Evolutionary conservation across 2,797 vertebrate species (phyloP).

Genomic region (Danio jaintianensis): DNA sequence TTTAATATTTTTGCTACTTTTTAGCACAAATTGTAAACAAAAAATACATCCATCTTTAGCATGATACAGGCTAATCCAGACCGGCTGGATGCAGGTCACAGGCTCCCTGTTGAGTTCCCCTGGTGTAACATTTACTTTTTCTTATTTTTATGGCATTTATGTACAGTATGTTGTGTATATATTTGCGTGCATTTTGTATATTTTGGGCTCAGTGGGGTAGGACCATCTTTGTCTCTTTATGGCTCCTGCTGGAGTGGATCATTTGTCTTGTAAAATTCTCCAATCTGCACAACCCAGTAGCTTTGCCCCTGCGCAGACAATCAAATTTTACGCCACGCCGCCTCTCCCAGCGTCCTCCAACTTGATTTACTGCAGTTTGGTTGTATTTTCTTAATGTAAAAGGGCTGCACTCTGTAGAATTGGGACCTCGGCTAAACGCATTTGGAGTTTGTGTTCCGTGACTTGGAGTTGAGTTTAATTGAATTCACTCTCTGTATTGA

Average conservation of each 20-base stretch:
- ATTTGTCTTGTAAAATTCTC: slow-evolving; percentile 40
- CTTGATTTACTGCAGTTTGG: slow-evolving; percentile 38
- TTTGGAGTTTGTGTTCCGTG: slow-evolving; percentile 45
- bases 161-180: neutral
- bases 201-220: neutral
- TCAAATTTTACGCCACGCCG: slow-evolving; percentile 49
- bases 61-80: no score
- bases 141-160: neutral
- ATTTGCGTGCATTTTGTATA: neutral
- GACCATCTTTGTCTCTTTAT: neutral
- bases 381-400: slow-evolving; percentile 33
- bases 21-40: no score
- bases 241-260: slow-evolving; percentile 24
- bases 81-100: no score
- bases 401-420: slow-evolving; percentile 38
- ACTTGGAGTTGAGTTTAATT: slow-evolving; percentile 55
- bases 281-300: neutral
- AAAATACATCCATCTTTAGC: no score
- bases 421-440: slow-evolving; percentile 38
- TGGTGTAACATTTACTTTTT: neutral
- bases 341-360: slow-evolving; percentile 5
- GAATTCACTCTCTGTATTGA: slow-evolving; percentile 47
- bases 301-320: slow-evolving; percentile 1
- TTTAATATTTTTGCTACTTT: no score
- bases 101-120: no score